A percentile compares a stretch with the other conserved stretches of the same genome.
These are phyloP conservation scores for Aptenodytes forsteri DNA, from an alignment of 2,113 vertebrate species.

Conservation along the genomic window DNA sequence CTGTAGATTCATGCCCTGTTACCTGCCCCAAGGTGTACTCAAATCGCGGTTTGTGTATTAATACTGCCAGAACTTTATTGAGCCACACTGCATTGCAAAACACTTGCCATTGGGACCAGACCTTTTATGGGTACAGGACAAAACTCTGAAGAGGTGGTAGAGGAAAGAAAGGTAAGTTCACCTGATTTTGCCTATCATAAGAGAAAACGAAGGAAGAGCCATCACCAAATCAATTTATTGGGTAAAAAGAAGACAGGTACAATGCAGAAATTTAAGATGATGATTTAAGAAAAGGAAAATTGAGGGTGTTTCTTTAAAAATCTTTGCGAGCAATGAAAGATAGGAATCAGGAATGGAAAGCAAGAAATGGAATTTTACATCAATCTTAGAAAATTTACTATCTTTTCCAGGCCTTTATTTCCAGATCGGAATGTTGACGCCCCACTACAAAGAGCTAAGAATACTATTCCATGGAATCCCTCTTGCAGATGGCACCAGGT, in stretches of 20 bases:
- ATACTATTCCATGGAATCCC: slow-evolving; percentile 78
- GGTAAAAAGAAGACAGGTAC: not conserved
- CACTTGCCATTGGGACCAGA: not conserved
- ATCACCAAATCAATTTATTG: not conserved
- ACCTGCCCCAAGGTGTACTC: not conserved
- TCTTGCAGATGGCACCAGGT: slow-evolving; percentile 78
- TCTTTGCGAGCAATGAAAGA: not conserved
- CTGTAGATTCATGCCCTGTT: not conserved
- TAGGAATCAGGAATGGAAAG: not conserved
- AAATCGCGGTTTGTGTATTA: not conserved
- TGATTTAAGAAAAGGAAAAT: not conserved
- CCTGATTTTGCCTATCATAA: not conserved
- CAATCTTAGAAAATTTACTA: slow-evolving; percentile 68
- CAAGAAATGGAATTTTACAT: not conserved
- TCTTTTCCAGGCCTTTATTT: slow-evolving; percentile 33
- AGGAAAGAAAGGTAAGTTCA: not conserved
- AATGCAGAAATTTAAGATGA: not conserved
- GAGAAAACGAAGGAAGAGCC: not conserved
- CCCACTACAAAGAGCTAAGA: slow-evolving; percentile 30
- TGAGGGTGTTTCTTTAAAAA: not conserved
- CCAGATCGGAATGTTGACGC: slow-evolving; percentile 62
- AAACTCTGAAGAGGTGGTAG: not conserved
- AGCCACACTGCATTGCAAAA: not conserved
- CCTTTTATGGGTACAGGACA: not conserved
- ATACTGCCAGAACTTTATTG: not conserved